phyloP scores from a whole-genome alignment of 2,888 invertebrate genomes.

The Malthinus flaveolus region DNA sequence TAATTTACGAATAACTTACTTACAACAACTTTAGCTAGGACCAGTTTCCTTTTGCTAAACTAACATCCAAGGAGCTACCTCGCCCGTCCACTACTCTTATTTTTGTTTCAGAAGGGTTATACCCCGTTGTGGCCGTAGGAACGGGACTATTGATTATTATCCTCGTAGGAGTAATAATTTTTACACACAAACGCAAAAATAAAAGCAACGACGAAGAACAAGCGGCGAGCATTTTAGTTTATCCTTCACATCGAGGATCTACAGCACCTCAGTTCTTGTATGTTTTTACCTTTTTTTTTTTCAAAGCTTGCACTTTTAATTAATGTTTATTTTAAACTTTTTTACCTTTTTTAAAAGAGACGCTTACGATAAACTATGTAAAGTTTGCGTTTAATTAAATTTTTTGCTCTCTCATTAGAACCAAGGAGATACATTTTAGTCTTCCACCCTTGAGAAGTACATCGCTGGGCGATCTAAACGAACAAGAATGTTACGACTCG shows the following conservation, averaged over 20 bases:
- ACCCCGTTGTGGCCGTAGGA: conserved; percentile 42
- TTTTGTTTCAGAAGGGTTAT: conserved; percentile 44
- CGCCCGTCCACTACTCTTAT: background rate
- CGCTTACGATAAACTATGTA: background rate
- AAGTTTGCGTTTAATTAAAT: background rate
- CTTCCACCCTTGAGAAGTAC: conserved; percentile 52
- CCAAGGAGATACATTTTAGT: conserved; percentile 54
- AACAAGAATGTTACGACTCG: conserved; percentile 46
- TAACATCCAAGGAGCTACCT: too few species aligned
- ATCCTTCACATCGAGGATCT: conserved; percentile 64
- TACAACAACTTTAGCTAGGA: too few species aligned
- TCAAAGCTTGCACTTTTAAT: background rate
- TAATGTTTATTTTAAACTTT: background rate
- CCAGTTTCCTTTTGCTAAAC: too few species aligned
- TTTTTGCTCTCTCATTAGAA: conserved; percentile 41
- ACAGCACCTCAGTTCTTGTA: conserved; percentile 65
- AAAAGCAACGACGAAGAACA: conserved; percentile 53
- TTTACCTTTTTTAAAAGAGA: background rate
- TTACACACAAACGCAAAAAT: conserved; percentile 53
- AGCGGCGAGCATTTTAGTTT: conserved; percentile 65
- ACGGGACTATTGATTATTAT: conserved; percentile 33
- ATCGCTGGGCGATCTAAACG: conserved; percentile 51
- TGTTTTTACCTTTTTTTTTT: conserved; percentile 49
- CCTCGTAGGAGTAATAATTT: conserved; percentile 32
- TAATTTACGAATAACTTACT: too few species aligned